Evolutionary conservation across 1,140 invertebrate species (phyloP).

Genomic region (Stratiolaelaps scimitus): DNA sequence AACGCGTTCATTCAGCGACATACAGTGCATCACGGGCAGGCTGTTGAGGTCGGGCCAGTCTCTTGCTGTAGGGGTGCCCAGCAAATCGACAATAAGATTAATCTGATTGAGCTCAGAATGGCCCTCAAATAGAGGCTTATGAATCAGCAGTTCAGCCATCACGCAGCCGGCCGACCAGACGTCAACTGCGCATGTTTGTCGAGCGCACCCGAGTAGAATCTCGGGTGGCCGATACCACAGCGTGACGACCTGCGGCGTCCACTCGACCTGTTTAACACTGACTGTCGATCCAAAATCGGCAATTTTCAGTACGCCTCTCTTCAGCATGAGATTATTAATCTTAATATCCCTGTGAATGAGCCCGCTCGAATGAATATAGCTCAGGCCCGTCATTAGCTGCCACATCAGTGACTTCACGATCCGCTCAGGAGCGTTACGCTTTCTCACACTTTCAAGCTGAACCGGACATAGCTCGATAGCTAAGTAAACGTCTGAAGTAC

Average conservation of each 20-base stretch:
- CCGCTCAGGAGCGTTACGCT: not conserved
- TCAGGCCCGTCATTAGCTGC: conserved; percentile 5
- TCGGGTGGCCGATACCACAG: conserved; percentile 50
- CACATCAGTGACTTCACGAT: not conserved
- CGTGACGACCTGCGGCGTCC: conserved; percentile 49
- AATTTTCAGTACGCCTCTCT: conserved; percentile 3
- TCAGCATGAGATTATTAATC: conserved; percentile 14
- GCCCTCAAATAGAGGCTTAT: conserved; percentile 89
- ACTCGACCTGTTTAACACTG: conserved; percentile 33
- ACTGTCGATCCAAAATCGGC: conserved; percentile 18
- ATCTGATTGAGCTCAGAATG: conserved; percentile 91
- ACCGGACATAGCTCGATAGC: conserved; percentile 11
- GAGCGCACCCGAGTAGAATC: conserved; percentile 45
- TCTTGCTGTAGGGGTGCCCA: not conserved
- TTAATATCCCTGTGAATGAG: conserved; percentile 22
- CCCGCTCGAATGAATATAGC: not conserved
- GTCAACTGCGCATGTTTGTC: conserved; percentile 45
- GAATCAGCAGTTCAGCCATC: conserved; percentile 56
- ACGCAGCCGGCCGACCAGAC: conserved; percentile 50
- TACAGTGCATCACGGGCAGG: not conserved
- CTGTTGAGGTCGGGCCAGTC: conserved; percentile 16
- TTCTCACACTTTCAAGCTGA: not conserved
- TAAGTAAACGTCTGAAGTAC: not conserved
- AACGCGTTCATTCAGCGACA: conserved; percentile 7
- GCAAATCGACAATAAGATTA: conserved; percentile 73